Percentiles rank a stretch among this genome's conserved stretches.
These are phyloP conservation scores for Diarsia mendica DNA, from an alignment of 2,888 invertebrate genomes.

Conservation along the genomic window DNA sequence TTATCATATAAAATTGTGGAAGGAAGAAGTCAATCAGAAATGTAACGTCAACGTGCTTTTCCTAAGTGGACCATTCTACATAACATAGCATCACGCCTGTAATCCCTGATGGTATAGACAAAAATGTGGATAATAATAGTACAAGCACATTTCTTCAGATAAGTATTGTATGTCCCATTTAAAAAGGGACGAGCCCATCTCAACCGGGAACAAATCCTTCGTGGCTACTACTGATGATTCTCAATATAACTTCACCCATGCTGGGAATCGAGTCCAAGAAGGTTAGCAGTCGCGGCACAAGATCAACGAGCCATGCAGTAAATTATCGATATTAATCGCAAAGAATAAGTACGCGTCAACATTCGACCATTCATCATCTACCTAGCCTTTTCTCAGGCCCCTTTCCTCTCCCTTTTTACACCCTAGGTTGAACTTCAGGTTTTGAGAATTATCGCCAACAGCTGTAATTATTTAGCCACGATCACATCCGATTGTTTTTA, in stretches of 20 bases:
- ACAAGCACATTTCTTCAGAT: not conserved
- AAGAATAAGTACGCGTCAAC: not conserved
- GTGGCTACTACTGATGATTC: not conserved
- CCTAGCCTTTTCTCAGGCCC: no score
- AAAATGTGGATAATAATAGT: not conserved
- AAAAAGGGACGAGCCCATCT: not conserved
- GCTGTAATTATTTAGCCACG: no score
- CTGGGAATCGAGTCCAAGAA: not conserved
- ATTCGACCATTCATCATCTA: no score
- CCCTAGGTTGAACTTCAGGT: no score
- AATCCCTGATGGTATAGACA: not conserved
- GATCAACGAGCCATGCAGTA: not conserved
- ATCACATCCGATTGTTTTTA: not conserved
- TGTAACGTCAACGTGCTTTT: not conserved
- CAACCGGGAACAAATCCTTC: not conserved
- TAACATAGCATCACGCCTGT: not conserved
- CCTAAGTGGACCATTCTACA: conserved; percentile 5
- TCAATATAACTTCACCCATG: not conserved
- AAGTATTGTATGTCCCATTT: not conserved
- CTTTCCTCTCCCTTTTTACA: no score
- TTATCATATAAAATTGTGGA: conserved; percentile 2
- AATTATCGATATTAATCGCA: not conserved
- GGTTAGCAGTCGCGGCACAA: not conserved
- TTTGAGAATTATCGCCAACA: no score
- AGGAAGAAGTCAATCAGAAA: conserved; percentile 19